These are phyloP conservation scores for Tonatia bakeri DNA, from an alignment of 2,113 vertebrate species.

Conservation along the genomic window DNA sequence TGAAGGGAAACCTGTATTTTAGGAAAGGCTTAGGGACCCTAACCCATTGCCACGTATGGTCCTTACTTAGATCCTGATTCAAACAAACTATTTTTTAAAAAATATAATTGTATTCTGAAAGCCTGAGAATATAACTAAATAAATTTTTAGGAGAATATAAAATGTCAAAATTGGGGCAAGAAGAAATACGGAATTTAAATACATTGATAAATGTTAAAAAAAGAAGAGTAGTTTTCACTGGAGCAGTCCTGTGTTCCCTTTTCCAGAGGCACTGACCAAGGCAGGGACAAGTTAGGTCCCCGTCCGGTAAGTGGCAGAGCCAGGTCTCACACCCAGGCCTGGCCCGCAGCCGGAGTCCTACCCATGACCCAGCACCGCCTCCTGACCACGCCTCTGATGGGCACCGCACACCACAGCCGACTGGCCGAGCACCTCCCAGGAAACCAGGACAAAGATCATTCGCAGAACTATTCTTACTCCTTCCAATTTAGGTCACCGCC, in stretches of 20 bases:
- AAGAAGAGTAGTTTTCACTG: not conserved
- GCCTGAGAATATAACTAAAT: not conserved
- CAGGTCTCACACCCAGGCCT: not conserved
- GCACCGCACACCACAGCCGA: accelerated
- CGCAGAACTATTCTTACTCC: not conserved
- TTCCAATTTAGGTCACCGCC: not conserved
- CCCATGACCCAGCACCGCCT: not conserved
- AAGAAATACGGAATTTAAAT: not conserved
- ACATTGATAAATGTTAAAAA: not conserved
- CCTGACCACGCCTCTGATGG: accelerated
- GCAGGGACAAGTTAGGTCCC: not conserved
- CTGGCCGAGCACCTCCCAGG: not conserved
- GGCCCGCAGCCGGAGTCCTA: not conserved
- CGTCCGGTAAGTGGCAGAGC: not conserved
- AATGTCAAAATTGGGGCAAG: not conserved
- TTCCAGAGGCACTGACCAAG: not conserved
- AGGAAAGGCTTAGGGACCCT: not conserved
- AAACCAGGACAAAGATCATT: not conserved
- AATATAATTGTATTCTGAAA: not conserved
- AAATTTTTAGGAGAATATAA: not conserved
- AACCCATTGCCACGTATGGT: accelerated
- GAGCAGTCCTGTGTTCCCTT: not conserved
- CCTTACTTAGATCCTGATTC: not conserved
- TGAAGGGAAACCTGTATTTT: not conserved
- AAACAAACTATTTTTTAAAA: not conserved